Base-by-base conservation (phyloP, 2,888 invertebrate species). In the Agrochola macilenta region DNA sequence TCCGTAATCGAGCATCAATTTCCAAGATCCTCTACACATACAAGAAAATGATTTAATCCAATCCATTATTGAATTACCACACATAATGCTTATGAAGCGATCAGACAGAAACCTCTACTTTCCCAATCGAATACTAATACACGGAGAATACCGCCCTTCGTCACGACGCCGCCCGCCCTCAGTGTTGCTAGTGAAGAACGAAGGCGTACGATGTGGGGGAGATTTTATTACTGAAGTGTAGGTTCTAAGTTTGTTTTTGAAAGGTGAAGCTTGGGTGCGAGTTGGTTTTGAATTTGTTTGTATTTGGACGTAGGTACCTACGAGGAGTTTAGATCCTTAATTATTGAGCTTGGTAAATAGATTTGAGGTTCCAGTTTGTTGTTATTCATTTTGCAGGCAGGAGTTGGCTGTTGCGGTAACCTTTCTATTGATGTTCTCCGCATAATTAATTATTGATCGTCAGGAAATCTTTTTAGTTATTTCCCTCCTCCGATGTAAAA, bases 41-140 rank as follows among this genome's bases (percentile, higher is more conserved):
- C 65, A 71, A 78, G 85, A 81, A 83, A 89, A 83, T 82, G 54
- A 81, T 84, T 80, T 78, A 81, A 87, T 79, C 79, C 82, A 76
- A 78, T 84, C 79, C 82, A 84, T 89, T 86, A 86, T 82, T 79
- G 63, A 85, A 87, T 76, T 77, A 83, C 82, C 70, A 75, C 76
- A 76, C 61, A 69, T 84, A 73, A 73, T 86, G 79, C 82, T 89
- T 81, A 87, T 84, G 79, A 82, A 89, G 81, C 81, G 86, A 88
- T 88, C 75, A 78, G 66, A 61, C 35, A 72, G 73, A 81, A 87
- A 88, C 88, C 86, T 84, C 66, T 58, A 78, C 71, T 77, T 72
- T 78, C 70, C 82, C 70, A 80, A 88, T 89, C 80, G 85, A 82
- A 83, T 86, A 79, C 82, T 83, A 85, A 79, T 88, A 76, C 80